Evolutionary conservation across 2,797 vertebrate genomes (phyloP), one percentile per base, ranked within the genome.

Genomic region (Sebastes goodei): DNA sequence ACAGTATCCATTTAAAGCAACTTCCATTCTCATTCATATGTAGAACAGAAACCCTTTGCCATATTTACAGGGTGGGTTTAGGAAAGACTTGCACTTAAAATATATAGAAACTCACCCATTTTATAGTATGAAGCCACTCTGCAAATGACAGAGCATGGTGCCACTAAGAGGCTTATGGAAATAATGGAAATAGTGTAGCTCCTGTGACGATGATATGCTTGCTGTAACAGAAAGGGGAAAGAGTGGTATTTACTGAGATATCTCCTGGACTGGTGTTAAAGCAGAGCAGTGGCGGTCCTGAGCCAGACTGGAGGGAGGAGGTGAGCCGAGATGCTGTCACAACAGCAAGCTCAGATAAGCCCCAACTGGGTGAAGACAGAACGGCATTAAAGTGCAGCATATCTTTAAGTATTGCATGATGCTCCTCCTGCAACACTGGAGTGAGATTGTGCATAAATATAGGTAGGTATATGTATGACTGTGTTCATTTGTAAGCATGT

Each of bases 151-250:
- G 84, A 79, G 75, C 73, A 64, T 69, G 71, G 60, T 5, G 21
- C 66, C 68, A 68, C 80, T 91, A 90, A 93, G 92, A 73, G 78
- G 92, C 84, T 93, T 92, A 91, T 74, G 78, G 74, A 82, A 90
- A 90, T 88, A 90, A 92, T 88, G 83, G 84, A 74, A 82, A 76
- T 78, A 74, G 72, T 79, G 87, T 86, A 55, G 76, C 81, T 85
- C 82, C 87, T 82, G 85, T 23, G 81, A 84, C 2, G 74, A 88
- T 86, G 85, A 85, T 89, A 75, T 63, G 82, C 81, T 71, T 20
- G 78, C 87, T 75, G 68, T 74, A 81, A 88, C 85, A 74, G 81
- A 82, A 82, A 80, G 67, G 80, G 70, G 70, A 74, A 69, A 75
- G 60, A 80, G 78, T 79, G 66, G 79, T 87, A 85, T 89, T 89